Conservation (phyloP, 2,113 vertebrate genomes). For the Oreochromis aureus region DNA sequence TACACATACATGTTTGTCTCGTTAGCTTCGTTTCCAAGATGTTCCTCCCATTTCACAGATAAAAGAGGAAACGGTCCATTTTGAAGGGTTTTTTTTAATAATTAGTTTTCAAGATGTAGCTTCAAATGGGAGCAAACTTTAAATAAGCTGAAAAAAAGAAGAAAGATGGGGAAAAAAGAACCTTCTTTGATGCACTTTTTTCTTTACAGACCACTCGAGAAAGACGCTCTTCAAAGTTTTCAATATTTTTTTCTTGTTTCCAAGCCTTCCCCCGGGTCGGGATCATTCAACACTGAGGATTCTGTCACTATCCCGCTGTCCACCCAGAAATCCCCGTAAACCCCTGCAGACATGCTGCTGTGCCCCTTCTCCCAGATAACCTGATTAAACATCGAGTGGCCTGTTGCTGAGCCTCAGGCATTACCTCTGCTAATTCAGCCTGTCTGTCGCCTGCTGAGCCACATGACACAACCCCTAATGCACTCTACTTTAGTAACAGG, state of each 20-base stretch:
- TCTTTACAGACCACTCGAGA: background rate
- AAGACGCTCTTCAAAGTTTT: background rate
- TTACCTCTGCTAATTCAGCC: slow-evolving; percentile 44
- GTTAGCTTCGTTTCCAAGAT: background rate
- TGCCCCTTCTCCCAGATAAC: slow-evolving; percentile 37
- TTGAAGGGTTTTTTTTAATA: background rate
- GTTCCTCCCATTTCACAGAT: background rate
- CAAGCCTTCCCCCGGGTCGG: slow-evolving; percentile 6
- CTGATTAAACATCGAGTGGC: slow-evolving; percentile 42
- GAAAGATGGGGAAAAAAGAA: background rate
- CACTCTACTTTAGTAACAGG: slow-evolving; percentile 14
- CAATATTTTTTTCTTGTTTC: background rate
- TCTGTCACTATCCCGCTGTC: slow-evolving; percentile 16
- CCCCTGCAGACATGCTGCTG: background rate
- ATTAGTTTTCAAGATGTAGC: background rate
- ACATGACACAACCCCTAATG: slow-evolving; percentile 34
- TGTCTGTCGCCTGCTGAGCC: slow-evolving; percentile 9
- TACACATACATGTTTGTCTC: background rate
- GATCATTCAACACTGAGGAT: slow-evolving; percentile 2
- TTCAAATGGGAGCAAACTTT: background rate
- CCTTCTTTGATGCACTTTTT: background rate
- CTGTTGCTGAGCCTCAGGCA: slow-evolving; percentile 30
- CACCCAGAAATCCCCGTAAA: background rate
- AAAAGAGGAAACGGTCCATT: background rate
- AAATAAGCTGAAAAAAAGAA: background rate